These are phyloP conservation scores for Trissolcus basalis DNA, from an alignment of 1,140 invertebrate genomes.

Conservation along the genomic window DNA sequence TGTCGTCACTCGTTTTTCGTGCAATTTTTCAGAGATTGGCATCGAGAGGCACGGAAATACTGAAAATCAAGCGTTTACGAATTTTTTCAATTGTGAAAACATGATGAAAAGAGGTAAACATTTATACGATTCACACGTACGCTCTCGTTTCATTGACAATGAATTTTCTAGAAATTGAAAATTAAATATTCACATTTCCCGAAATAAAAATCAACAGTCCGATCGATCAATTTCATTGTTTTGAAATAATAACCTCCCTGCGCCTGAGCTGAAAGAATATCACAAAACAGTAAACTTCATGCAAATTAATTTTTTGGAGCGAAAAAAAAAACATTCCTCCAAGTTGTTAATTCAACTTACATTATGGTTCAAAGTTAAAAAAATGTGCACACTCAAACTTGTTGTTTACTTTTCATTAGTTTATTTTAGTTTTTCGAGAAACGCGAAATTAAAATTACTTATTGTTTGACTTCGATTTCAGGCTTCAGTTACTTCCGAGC, in stretches of 20 bases:
- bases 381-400: neutral
- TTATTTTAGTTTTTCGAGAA: neutral
- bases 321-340: too few relatives aligned
- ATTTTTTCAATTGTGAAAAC: neutral
- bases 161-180: too few relatives aligned
- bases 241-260: too few relatives aligned
- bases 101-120: neutral
- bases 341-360: too few relatives aligned
- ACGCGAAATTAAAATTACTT: neutral
- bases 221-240: too few relatives aligned
- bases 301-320: too few relatives aligned
- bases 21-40: slow-evolving; percentile 2
- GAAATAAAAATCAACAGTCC: too few relatives aligned
- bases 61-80: neutral
- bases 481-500: neutral
- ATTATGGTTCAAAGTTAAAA: neutral
- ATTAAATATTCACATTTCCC: too few relatives aligned
- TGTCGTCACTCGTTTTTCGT: neutral
- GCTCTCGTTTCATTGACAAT: too few relatives aligned
- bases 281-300: too few relatives aligned
- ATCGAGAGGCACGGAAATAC: neutral
- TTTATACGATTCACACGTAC: too few relatives aligned
- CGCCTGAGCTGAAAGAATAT: too few relatives aligned
- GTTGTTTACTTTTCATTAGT: neutral
- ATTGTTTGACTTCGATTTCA: neutral